Base-by-base conservation (phyloP, 2,888 invertebrate species). In the Drosophila glabriapex region DNA sequence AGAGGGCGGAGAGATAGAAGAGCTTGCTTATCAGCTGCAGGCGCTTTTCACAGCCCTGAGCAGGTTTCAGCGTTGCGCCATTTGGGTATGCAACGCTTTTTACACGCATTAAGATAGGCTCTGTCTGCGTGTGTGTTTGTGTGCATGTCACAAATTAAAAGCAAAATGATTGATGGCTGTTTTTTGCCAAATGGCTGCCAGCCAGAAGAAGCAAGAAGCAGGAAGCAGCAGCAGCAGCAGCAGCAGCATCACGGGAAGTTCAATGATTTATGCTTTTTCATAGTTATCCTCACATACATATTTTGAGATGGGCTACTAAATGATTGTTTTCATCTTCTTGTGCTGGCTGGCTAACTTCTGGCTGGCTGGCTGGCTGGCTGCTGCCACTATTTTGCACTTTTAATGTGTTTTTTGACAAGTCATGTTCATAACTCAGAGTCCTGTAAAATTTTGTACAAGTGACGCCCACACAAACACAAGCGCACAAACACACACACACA, bases 381-480 rank as follows among this genome's bases (percentile, higher is more conserved):
- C 52, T 59, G 50, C 64, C 82, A 85, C 82, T 85, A 81, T 76
- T 85, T 83, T 85, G 83, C 83, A 75, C 83, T 85, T 85, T 88
- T 88, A 85, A 88, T 85, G 82, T 87, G 72, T 83, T 85, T 85
- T 83, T 79, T 85, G 89, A 88, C 88, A 88, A 89, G 90, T 88
- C 88, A 88, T 88, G 88, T 88, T 89, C 88, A 88, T 88, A 89
- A 88, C 89, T 88, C 90, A 89, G 88, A 83, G 82, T 87, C 87
- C 87, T 83, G 89, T 83, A 78, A 83, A 87, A 89, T 80, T 77
- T 77, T 39, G 73, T 63, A 66, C 69, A 73, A 83, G 69, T 74
- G 66, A 71, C 65, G 73, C 69, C 62, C 68, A 56, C 68, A 67
- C 58, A 41, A 50, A 68, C 29, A 66, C 68, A 46, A 33, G 58